Conservation (phyloP, 2,113 vertebrate genomes). For the Scalopus aquaticus region DNA sequence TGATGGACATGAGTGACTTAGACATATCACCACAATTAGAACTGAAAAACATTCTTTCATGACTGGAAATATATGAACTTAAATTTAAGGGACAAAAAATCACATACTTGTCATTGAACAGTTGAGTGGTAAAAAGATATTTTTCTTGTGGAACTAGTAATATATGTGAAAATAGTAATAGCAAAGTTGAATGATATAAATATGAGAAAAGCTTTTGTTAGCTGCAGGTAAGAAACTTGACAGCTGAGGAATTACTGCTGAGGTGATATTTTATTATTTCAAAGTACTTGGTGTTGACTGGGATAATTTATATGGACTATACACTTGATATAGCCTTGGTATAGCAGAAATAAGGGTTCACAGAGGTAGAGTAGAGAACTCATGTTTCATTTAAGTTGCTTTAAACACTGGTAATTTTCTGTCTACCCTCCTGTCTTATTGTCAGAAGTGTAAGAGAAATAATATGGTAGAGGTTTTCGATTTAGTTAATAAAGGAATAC, state of each 20-base stretch:
- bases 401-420: slow-evolving; percentile 53
- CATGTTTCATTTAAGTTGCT: slow-evolving; percentile 12
- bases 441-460: slow-evolving; percentile 4
- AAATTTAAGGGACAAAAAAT: background rate
- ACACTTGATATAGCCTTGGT: background rate
- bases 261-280: background rate
- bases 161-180: background rate
- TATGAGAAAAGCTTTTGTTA: background rate
- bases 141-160: slow-evolving; percentile 15
- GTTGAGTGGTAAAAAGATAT: background rate
- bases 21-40: background rate
- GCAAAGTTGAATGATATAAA: background rate
- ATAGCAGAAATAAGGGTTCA: slow-evolving; percentile 54
- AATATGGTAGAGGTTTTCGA: slow-evolving; percentile 37
- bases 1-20: background rate
- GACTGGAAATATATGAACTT: background rate
- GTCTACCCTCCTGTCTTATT: slow-evolving; percentile 35
- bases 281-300: slow-evolving; percentile 41
- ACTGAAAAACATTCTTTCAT: background rate
- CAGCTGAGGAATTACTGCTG: background rate
- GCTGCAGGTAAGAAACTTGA: background rate
- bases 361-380: slow-evolving; percentile 19
- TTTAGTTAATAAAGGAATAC: slow-evolving; percentile 19
- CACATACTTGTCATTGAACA: background rate
- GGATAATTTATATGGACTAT: background rate